A percentile compares a stretch with the other conserved stretches of the same genome.
Evolutionary conservation across 2,888 invertebrate species (phyloP).

Genomic region (Troilus luridus): DNA sequence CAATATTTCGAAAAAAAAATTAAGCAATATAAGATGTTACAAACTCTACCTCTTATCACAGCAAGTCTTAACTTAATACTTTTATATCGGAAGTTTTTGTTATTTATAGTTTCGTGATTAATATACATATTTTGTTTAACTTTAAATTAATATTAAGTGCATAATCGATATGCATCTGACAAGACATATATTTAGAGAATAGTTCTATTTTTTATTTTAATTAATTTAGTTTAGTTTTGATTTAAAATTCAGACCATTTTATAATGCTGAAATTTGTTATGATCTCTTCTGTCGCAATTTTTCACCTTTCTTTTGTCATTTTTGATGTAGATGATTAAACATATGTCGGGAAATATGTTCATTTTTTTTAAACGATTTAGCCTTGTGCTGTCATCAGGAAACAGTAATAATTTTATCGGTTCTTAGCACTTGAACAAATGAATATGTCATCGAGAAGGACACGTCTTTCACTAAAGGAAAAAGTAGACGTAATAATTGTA

Average conservation of each 20-base stretch:
- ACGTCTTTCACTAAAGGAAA: slow-evolving; percentile 8
- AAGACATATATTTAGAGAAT: neutral
- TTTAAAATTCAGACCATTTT: neutral
- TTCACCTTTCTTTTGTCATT: neutral
- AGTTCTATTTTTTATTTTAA: neutral
- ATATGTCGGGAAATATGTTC: neutral
- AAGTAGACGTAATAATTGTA: neutral
- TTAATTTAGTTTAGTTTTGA: neutral
- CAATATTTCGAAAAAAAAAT: neutral
- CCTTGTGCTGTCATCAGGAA: neutral
- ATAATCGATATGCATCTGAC: neutral
- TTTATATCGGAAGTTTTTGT: neutral
- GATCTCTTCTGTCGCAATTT: neutral
- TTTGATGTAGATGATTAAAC: neutral
- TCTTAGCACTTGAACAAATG: neutral
- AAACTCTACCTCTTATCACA: neutral
- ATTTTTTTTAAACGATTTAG: neutral
- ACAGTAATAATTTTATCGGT: neutral
- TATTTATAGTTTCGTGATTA: neutral
- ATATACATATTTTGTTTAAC: neutral
- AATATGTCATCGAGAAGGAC: neutral
- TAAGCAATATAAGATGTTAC: neutral
- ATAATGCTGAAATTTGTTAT: neutral
- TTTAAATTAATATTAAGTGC: neutral
- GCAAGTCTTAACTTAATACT: neutral